Evolutionary conservation across 1,140 invertebrate genomes (phyloP).

Genomic region (Xylocopa sonorina): DNA sequence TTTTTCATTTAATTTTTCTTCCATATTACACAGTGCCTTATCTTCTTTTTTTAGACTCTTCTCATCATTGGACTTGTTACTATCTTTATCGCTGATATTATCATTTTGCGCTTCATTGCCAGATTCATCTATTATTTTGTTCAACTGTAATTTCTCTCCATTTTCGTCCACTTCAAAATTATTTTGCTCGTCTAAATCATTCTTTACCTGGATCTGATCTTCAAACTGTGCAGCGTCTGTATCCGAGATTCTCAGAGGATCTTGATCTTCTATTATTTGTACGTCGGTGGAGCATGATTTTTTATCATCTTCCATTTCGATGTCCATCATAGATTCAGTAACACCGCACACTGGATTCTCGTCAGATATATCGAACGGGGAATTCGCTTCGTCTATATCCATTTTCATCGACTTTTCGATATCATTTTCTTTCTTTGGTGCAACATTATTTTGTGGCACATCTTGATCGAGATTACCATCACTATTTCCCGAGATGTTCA

Average conservation of each 20-base stretch:
- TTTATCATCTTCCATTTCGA: conserved; percentile 73
- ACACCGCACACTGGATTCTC: conserved; percentile 60
- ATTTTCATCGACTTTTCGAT: conserved; percentile 71
- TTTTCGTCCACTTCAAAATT: conserved; percentile 46
- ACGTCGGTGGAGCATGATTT: conserved; percentile 75
- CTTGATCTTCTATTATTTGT: conserved; percentile 77
- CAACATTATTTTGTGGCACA: conserved; percentile 42
- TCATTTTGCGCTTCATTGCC: conserved; percentile 52
- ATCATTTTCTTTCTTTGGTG: conserved; percentile 68
- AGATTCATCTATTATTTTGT: conserved; percentile 51
- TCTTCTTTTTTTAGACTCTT: conserved; percentile 53
- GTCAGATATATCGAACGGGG: conserved; percentile 55
- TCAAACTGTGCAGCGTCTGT: conserved; percentile 60
- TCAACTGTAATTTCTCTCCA: conserved; percentile 51
- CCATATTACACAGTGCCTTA: conserved; percentile 62
- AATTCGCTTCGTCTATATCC: conserved; percentile 64
- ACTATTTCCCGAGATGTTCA: conserved; percentile 58
- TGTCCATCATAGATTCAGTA: conserved; percentile 64
- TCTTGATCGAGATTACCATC: conserved; percentile 65
- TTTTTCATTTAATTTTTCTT: conserved; percentile 75
- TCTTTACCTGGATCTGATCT: conserved; percentile 51
- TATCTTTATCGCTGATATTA: conserved; percentile 65
- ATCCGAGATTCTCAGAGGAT: conserved; percentile 68
- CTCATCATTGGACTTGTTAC: conserved; percentile 62
- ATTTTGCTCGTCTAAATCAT: conserved; percentile 52